Evolutionary conservation across 2,888 invertebrate species (phyloP), one percentile per base, ranked within the genome.

Genomic region (Lithophane leautieri): DNA sequence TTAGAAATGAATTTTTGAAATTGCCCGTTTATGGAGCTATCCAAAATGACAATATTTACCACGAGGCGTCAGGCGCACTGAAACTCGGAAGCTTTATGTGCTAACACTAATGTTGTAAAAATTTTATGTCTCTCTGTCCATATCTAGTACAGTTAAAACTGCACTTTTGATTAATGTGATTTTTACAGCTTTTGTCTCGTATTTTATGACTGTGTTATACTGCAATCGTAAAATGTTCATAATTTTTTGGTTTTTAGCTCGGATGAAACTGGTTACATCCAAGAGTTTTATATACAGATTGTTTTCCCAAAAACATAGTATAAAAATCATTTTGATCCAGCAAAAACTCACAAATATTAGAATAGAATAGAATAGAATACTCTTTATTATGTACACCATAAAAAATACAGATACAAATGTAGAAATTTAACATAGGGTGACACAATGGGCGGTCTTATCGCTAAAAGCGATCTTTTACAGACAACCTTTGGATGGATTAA

Each of bases 31-130:
- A 65, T 70, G 58, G 73, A 84, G 87, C 83, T 86, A 85, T 86
- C 73, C 82, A 78, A 90, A 91, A 91, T 89, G 89, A 90, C 89
- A 89, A 89, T 88, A 88, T 92, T 92, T 93, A 93, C 92, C 91
- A 84, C 86, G 50, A 47, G 61, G 86, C 84, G 90, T 91, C 92
- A 93, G 90, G 76, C 88, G 78, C 86, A 87, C 79, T 79, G 78
- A 82, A 84, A 70, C 76, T 76, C 61, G 25, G 50, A 67, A 78
- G 71, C 74, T 78, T 71, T 68, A 63, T 69, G 62, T 25, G 25
- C 28, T n/a, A 62, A 62, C 63, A 42, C 63, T 71, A 65, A 73
- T 73, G 65, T 69, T 58, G 40, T 81, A 61, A 80, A 75, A 68
- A 0, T 34, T n/a, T 52, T 56, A 79, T 84, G 42, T 69, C 12